These are phyloP conservation scores for Amphiprion ocellaris DNA, from an alignment of 2,113 vertebrate species.

Conservation along the genomic window DNA sequence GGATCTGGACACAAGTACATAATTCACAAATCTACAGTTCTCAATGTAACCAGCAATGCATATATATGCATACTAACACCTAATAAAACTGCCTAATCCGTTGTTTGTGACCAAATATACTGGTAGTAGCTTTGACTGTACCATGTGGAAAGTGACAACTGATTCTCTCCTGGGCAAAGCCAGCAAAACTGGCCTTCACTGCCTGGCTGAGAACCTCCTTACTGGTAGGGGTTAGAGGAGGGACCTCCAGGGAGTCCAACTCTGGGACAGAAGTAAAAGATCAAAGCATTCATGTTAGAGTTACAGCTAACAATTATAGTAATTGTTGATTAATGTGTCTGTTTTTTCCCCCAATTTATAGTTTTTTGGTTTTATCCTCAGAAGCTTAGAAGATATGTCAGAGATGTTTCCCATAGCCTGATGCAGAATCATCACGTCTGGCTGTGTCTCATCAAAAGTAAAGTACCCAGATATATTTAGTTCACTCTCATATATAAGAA, in stretches of 20 bases:
- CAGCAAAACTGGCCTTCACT: constrained; percentile 75
- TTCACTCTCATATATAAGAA: too few species aligned
- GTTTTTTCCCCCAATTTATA: too few species aligned
- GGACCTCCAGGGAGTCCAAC: constrained; percentile 75
- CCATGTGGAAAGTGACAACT: constrained; percentile 72
- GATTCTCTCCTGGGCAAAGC: constrained; percentile 77
- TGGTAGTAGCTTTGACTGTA: background rate
- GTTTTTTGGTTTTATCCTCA: too few species aligned
- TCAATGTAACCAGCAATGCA: background rate
- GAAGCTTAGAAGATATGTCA: too few species aligned
- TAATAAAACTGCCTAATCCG: background rate
- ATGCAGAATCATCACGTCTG: too few species aligned
- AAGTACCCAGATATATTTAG: too few species aligned
- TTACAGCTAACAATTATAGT: background rate
- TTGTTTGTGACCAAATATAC: background rate
- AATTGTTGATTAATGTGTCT: too few species aligned
- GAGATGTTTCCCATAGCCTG: too few species aligned
- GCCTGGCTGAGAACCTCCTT: constrained; percentile 81
- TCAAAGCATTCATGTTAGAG: background rate
- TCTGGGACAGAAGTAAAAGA: constrained; percentile 48
- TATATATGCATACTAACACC: background rate
- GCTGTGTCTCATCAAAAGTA: too few species aligned
- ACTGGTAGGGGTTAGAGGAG: constrained; percentile 82
- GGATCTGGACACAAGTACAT: constrained; percentile 60
- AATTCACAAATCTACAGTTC: background rate